Evolutionary conservation across 2,113 vertebrate species (phyloP), one percentile per base, ranked within the genome.

Genomic region (Uropsilus gracilis): DNA sequence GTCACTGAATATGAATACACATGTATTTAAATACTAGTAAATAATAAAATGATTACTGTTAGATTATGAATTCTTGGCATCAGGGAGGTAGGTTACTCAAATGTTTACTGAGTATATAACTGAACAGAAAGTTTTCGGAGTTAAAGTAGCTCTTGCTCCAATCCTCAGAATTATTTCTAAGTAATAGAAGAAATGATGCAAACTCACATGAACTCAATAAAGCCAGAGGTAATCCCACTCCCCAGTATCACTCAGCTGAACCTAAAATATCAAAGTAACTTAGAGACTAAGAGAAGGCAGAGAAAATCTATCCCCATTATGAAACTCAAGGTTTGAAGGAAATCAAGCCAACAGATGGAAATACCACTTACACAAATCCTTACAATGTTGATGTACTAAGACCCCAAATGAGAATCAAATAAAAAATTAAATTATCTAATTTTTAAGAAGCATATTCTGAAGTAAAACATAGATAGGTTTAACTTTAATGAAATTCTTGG

Each of bases 21-120:
- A 57, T 26, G 37, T 80, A 89, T 82, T 94, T 91, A 93, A 95
- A 95, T 64, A 50, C 16, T n/a, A 48, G 13, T 48, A 17, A 30
- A 53, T 0, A 77, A 3, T 73, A 34, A 93, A 87, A 88, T 90
- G 71, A 81, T n/a, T 73, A 37, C 30, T 88, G 55, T 39, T 50
- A 72, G 17, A 20, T 81, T 91, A 69, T 89, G 59, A 89, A 48
- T 24, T 91, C 34, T 77, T 93, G 69, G 86, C 89, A 89, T 1
- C 88, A 91, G n/a, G 22, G 34, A 28, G 11, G 39, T 63, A 11
- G 53, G 17, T 46, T 34, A 87, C 13, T 77, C 46, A 91, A 92
- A 59, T 93, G 78, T 81, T 96, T 93, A 94, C 17, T 87, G 57
- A 82, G 84, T 83, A 89, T 91, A 83, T 87, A 92, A 72, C 10